phyloP scores from a whole-genome alignment of 2,113 vertebrate genomes.

The Pyrgilauda ruficollis region DNA sequence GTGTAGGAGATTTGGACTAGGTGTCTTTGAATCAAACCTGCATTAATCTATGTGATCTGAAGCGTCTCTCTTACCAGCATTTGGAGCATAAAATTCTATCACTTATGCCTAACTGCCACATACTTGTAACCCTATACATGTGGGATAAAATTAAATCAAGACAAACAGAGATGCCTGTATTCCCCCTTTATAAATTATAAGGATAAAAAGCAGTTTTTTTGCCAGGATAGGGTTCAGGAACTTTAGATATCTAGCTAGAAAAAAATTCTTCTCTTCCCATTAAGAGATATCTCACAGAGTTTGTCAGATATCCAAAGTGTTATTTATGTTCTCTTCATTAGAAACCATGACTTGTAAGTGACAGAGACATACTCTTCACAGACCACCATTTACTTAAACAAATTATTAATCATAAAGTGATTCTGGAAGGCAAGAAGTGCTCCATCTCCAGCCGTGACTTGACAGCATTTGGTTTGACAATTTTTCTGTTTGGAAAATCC shows the following conservation, averaged over 20 bases:
- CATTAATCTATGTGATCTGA: constrained; percentile 53
- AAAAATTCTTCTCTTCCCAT: not conserved
- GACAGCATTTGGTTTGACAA: not conserved
- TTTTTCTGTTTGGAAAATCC: constrained; percentile 11
- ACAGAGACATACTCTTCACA: not conserved
- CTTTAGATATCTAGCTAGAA: not conserved
- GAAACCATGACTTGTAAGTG: not conserved
- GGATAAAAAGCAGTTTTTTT: not conserved
- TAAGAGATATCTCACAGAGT: not conserved
- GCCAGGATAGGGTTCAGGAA: constrained; percentile 13
- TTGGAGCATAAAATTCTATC: constrained; percentile 71
- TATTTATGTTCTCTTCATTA: constrained; percentile 15
- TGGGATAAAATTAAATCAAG: constrained; percentile 51
- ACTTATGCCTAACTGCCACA: constrained; percentile 61
- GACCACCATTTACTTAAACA: not conserved
- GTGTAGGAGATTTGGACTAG: not conserved
- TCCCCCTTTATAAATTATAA: not conserved
- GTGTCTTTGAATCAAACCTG: constrained; percentile 50
- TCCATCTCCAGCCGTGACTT: not conserved
- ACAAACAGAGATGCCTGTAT: not conserved
- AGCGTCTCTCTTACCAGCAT: constrained; percentile 57
- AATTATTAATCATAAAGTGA: constrained; percentile 12
- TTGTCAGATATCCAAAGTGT: constrained; percentile 27
- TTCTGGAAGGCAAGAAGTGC: not conserved
- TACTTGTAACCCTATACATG: constrained; percentile 44